Base-by-base conservation (phyloP, 2,888 invertebrate species). In the Calliphora vomitoria region DNA sequence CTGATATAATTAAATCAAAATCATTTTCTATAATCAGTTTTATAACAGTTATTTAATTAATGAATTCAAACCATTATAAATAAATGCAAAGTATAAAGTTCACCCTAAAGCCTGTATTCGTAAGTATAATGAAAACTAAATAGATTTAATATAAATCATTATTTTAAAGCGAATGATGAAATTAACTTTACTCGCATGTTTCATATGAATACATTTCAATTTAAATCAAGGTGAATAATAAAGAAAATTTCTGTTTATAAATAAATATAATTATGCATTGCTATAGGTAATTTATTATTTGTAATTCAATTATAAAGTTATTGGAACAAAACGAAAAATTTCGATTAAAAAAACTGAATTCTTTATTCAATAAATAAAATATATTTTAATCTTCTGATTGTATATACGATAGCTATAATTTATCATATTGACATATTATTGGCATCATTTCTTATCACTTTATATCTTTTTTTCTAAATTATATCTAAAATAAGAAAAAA, bases 31-130 rank as follows among this genome's bases (percentile, higher is more conserved):
- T 64, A 79, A 79, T 74, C n/a, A 47, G 5, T 38, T 72, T 72
- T 38, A 64, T 44, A 55, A 64, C 64, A 58, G 18, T 31, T 11
- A 72, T 78, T 58, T 25, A 66, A 79, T 79, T 71, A 78, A 76
- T 11, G 31, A 35, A 15, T 18, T 60, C n/a, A 75, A 11, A 71
- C 13, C 50, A 71, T 53, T 53, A 31, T 25, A 58, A 25, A 58
- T 25, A 58, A 4, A n/a, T 50, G 20, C 55, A 55, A 55, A 55
- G 18, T 68, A 68, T 68, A 47, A 44, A 68, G n/a, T 69, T 13
- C 15, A 69, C 4, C 41, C 41, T 13, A 44, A 38, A 66, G 41
- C 35, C 38, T 38, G 4, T 3, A n/a, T 3, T 5, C 31, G 15
- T 25, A 31, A 35, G 3, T 62, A 10, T 2, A 20, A 6, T 18